phyloP scores from a whole-genome alignment of 2,113 vertebrate genomes.

The Notothenia rossii region DNA sequence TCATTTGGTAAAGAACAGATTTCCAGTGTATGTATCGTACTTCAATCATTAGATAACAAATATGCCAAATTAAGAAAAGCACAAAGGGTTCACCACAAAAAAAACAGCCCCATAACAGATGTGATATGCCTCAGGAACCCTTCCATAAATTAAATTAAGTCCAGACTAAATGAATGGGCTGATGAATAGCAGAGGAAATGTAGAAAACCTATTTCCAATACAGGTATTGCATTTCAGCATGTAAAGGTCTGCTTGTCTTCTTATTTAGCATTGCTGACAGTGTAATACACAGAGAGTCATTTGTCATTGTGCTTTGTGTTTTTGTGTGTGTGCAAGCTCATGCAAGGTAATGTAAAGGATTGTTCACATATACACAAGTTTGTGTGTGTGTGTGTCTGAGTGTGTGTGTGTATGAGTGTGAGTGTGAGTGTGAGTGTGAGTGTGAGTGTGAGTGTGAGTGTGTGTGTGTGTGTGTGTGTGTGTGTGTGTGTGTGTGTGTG shows the following conservation, averaged over 20 bases:
- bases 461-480: not conserved
- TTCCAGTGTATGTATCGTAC: not conserved
- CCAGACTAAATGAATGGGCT: conserved; percentile 37
- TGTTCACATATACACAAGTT: not conserved
- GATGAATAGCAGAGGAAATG: conserved; percentile 43
- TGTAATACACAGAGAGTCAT: conserved; percentile 27
- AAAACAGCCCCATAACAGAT: not conserved
- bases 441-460: not conserved
- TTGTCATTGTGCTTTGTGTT: conserved; percentile 19
- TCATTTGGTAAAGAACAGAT: not conserved
- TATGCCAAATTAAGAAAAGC: conserved; percentile 8
- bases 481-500: not conserved
- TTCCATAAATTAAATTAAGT: conserved; percentile 45
- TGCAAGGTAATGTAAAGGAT: conserved; percentile 12
- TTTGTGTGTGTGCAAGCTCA: not conserved
- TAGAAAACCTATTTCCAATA: conserved; percentile 45
- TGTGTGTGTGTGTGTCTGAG: not conserved
- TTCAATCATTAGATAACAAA: conserved; percentile 17
- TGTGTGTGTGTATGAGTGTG: not conserved
- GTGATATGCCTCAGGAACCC: conserved; percentile 24
- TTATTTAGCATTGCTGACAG: conserved; percentile 48
- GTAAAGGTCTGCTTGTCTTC: conserved; percentile 35
- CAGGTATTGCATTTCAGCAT: conserved; percentile 41
- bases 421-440: not conserved
- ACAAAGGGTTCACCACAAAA: not conserved